Conservation (phyloP, 2,797 vertebrate genomes). For the Microctenopoma stevenorrisi region DNA sequence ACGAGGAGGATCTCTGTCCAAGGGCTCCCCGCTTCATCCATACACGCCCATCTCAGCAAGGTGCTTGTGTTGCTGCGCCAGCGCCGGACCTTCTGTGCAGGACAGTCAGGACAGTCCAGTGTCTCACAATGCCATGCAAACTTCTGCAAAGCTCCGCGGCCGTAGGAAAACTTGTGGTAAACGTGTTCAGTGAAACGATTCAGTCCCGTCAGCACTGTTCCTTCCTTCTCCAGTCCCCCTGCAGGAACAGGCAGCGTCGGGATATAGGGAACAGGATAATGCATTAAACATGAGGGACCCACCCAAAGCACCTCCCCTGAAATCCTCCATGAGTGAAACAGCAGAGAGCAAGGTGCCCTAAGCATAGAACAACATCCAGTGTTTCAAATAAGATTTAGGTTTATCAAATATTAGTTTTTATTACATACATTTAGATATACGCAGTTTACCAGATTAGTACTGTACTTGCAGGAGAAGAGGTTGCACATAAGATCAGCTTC, state of each 20-base stretch:
- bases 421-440: background rate
- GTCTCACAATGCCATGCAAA: slow-evolving; percentile 34
- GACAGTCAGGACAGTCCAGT: slow-evolving; percentile 33
- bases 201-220: slow-evolving; percentile 18
- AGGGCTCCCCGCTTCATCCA: slow-evolving; percentile 28
- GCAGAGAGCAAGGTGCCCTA: slow-evolving; percentile 48
- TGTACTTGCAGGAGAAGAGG: background rate
- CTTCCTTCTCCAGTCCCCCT: slow-evolving; percentile 30
- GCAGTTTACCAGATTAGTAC: background rate
- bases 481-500: slow-evolving; percentile 9
- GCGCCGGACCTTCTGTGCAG: slow-evolving; percentile 36
- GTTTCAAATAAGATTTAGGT: background rate
- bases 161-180: slow-evolving; percentile 19
- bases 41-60: slow-evolving; percentile 67
- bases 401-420: background rate
- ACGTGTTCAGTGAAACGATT: slow-evolving; percentile 32
- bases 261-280: slow-evolving; percentile 66
- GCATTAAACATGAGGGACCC: slow-evolving; percentile 78
- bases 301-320: slow-evolving; percentile 77
- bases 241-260: slow-evolving; percentile 43
- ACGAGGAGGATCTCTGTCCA: slow-evolving; percentile 38
- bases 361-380: slow-evolving; percentile 10
- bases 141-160: slow-evolving; percentile 28
- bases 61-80: slow-evolving; percentile 44
- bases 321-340: slow-evolving; percentile 42